Evolutionary conservation across 2,113 vertebrate genomes (phyloP).

Genomic region (Dendrocopos noguchii): DNA sequence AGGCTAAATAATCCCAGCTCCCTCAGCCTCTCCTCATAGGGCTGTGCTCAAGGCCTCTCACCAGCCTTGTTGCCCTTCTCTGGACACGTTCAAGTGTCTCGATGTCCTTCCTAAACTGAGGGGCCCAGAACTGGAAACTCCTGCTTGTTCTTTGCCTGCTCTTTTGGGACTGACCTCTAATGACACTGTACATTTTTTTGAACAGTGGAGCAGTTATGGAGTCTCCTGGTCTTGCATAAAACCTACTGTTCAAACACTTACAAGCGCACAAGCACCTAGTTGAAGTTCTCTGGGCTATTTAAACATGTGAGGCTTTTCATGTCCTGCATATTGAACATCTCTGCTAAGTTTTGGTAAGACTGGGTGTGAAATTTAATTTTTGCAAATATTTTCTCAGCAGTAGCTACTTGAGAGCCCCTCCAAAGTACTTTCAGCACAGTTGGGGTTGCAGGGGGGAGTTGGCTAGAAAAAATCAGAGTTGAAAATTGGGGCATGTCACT

Average conservation of each 20-base stretch:
- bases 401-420: not conserved
- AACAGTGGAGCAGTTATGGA: not conserved
- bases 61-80: no score
- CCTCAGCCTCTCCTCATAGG: no score
- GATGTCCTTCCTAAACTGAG: no score
- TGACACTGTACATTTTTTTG: fast-evolving
- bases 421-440: not conserved
- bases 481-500: not conserved
- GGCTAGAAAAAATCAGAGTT: slow-evolving; percentile 41
- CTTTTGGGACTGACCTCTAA: not conserved
- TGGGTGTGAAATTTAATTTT: not conserved
- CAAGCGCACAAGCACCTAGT: not conserved
- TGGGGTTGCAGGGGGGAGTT: not conserved
- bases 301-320: not conserved
- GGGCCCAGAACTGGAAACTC: not conserved
- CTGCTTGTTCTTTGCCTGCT: not conserved
- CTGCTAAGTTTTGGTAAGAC: not conserved
- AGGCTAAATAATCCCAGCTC: no score
- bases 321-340: not conserved
- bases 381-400: not conserved
- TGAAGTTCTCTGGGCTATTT: not conserved
- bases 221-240: not conserved
- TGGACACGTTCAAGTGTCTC: no score
- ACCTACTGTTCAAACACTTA: not conserved
- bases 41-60: no score